Conservation (phyloP, 1,140 invertebrate species). For the Aphaenogaster ashmeadi region DNA sequence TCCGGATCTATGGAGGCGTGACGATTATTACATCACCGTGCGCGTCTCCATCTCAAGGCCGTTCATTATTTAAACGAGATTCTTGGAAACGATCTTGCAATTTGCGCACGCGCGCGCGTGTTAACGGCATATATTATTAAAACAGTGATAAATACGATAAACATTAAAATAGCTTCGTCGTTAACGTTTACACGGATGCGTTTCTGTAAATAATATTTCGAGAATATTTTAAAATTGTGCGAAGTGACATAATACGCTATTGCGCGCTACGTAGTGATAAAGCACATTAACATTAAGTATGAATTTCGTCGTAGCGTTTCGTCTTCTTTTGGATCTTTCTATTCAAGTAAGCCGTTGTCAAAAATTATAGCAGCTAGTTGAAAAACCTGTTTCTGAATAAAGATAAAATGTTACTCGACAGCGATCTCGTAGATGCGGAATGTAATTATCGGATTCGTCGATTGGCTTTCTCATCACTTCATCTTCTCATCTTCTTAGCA, state of each 20-base stretch:
- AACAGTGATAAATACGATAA: constrained; percentile 5
- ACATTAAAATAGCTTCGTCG: neutral
- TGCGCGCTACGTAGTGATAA: neutral
- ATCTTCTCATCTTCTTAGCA: neutral
- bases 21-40: constrained; percentile 39
- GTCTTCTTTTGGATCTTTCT: neutral
- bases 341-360: neutral
- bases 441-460: neutral
- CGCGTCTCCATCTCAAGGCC: constrained; percentile 39
- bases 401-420: constrained; percentile 24
- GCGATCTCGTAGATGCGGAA: neutral
- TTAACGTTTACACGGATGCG: neutral
- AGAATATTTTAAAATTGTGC: neutral
- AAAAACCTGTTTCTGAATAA: constrained; percentile 42
- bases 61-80: constrained; percentile 52
- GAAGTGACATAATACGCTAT: neutral
- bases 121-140: neutral
- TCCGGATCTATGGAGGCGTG: neutral
- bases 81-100: constrained; percentile 30
- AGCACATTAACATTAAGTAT: neutral
- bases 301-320: neutral
- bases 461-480: neutral
- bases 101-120: neutral
- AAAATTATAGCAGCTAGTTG: constrained; percentile 4
- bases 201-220: neutral